phyloP scores from a whole-genome alignment of 2,113 vertebrate genomes.

The Stegostoma tigrinum region DNA sequence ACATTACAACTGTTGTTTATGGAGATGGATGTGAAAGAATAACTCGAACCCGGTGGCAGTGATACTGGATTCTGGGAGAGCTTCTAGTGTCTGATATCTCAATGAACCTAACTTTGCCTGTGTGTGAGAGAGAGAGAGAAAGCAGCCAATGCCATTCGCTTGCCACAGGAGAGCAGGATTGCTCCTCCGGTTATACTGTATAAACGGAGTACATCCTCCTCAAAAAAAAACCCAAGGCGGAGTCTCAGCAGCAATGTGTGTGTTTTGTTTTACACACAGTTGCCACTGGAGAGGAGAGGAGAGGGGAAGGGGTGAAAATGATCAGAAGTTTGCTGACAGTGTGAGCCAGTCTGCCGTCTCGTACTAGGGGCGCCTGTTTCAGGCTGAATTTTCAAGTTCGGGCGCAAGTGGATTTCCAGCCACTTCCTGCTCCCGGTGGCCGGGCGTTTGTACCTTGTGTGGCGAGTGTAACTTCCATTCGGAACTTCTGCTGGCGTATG shows the following conservation, averaged over 20 bases:
- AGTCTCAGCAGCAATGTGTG: too few species aligned
- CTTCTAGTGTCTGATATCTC: background rate
- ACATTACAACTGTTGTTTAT: background rate
- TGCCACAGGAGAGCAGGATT: constrained; percentile 8
- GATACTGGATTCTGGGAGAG: too few species aligned
- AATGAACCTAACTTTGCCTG: background rate
- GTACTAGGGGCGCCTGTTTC: background rate
- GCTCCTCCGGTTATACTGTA: background rate
- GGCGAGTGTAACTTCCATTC: background rate
- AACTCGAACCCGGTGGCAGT: background rate
- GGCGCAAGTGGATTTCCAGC: background rate
- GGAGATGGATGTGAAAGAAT: background rate
- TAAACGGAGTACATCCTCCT: background rate
- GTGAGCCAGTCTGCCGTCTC: background rate
- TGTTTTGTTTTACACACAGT: background rate
- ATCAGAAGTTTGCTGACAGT: background rate
- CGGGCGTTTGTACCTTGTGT: background rate
- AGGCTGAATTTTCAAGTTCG: background rate
- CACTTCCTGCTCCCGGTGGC: too few species aligned
- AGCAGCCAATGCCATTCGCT: background rate
- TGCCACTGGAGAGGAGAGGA: background rate
- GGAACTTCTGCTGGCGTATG: background rate
- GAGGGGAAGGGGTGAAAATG: background rate
- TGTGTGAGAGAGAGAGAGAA: too few species aligned
- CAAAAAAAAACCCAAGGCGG: background rate